phyloP scores from a whole-genome alignment of 1,140 invertebrate genomes.

The Atopsyche davidsoni region DNA sequence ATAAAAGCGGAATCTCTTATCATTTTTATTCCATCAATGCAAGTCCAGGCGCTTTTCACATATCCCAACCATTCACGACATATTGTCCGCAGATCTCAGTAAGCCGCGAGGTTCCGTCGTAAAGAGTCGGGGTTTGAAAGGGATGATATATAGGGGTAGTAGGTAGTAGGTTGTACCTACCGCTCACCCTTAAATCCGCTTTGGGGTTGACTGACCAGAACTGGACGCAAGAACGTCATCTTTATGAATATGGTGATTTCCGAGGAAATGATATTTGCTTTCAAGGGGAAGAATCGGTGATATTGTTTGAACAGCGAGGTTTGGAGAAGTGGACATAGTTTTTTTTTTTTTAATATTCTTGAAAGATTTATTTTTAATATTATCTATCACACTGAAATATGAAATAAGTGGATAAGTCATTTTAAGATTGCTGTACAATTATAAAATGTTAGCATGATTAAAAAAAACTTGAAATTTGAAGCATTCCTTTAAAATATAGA shows the following conservation, averaged over 20 bases:
- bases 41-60: too few species aligned
- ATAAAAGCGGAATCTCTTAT: too few species aligned
- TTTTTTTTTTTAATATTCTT: slow-evolving; percentile 1
- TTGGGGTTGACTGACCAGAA: slow-evolving; percentile 19
- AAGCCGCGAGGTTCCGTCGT: slow-evolving; percentile 1
- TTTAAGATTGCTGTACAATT: too few species aligned
- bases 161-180: too few species aligned
- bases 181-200: slow-evolving; percentile 23
- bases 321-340: slow-evolving; percentile 2
- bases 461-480: too few species aligned
- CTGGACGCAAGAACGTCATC: slow-evolving; percentile 15
- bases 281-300: slow-evolving; percentile 7
- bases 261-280: slow-evolving; percentile 14
- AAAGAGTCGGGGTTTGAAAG: slow-evolving; percentile 21
- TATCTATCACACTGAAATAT: neutral
- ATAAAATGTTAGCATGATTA: too few species aligned
- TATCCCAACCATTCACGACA: too few species aligned
- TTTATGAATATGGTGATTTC: slow-evolving; percentile 14
- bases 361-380: neutral
- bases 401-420: neutral
- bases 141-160: slow-evolving; percentile 27
- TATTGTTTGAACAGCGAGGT: slow-evolving; percentile 12
- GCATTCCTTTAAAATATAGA: too few species aligned
- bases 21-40: too few species aligned
- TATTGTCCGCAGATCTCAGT: too few species aligned